phyloP scores from a whole-genome alignment of 1,140 invertebrate species.

The Prorops nasuta region DNA sequence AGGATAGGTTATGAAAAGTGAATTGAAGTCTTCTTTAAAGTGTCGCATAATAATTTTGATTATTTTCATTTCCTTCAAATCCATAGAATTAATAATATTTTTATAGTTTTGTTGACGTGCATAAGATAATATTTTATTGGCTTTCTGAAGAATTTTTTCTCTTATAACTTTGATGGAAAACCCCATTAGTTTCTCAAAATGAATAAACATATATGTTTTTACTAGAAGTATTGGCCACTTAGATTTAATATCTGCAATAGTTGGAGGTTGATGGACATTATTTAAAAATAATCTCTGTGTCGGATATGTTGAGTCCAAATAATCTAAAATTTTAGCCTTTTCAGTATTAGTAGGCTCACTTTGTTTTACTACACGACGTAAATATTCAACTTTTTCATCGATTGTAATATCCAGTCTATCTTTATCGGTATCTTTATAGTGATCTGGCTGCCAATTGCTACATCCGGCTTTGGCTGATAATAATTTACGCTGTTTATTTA shows the following conservation, averaged over 20 bases:
- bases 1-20: neutral
- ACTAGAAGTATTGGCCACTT: neutral
- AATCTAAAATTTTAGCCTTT: neutral
- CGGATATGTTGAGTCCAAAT: neutral
- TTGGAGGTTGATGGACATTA: neutral
- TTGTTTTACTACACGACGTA: neutral
- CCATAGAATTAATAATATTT: neutral
- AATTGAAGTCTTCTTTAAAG: neutral
- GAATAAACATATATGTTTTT: neutral
- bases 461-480: neutral
- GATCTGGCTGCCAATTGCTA: neutral
- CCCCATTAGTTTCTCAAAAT: neutral
- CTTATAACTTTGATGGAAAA: neutral
- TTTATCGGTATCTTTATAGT: too few species aligned
- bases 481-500: neutral
- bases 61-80: neutral
- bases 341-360: neutral
- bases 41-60: neutral
- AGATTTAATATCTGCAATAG: neutral
- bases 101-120: neutral
- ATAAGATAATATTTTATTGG: neutral
- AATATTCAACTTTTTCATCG: neutral
- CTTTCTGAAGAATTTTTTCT: neutral
- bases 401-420: too few species aligned
- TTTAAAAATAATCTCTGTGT: neutral